phyloP scores from a whole-genome alignment of 92 coral and sea anemone genomes.

The Chrysogorgia sp. region DNA sequence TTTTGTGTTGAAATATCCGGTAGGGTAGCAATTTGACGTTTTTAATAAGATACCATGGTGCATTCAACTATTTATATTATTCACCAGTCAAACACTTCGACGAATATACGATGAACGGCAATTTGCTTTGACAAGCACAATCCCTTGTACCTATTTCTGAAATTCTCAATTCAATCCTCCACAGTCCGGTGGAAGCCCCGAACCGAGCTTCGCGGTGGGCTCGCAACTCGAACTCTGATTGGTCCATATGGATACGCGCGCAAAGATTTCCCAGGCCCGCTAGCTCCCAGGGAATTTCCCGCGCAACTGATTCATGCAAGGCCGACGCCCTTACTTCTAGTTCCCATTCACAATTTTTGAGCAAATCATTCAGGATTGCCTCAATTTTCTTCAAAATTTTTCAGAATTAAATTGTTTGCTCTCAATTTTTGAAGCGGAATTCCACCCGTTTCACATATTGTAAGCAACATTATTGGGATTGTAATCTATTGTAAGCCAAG shows the following conservation, averaged over 20 bases:
- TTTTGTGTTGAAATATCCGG: conserved; percentile 20
- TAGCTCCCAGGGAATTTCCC: conserved; percentile 53
- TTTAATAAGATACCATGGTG: conserved; percentile 7
- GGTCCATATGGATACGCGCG: conserved; percentile 71
- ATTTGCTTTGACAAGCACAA: conserved; percentile 1
- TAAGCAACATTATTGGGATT: too few relatives aligned
- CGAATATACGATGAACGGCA: not conserved
- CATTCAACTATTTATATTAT: conserved; percentile 11
- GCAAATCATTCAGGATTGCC: too few relatives aligned
- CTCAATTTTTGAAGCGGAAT: too few relatives aligned
- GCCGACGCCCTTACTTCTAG: not conserved
- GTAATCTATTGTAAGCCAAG: too few relatives aligned
- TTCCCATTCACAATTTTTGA: too few relatives aligned
- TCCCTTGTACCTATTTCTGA: conserved; percentile 55
- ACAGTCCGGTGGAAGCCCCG: conserved; percentile 79
- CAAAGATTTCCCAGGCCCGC: conserved; percentile 49
- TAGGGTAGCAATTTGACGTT: conserved; percentile 14
- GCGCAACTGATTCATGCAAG: conserved; percentile 39
- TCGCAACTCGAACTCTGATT: conserved; percentile 95
- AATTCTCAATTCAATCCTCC: conserved; percentile 37
- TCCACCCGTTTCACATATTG: too few relatives aligned
- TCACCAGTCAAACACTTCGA: not conserved
- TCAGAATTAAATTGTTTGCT: too few relatives aligned
- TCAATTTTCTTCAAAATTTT: too few relatives aligned
- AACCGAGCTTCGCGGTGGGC: conserved; percentile 99